Conservation (phyloP, 1,140 invertebrate genomes). For the Dryas iulia region DNA sequence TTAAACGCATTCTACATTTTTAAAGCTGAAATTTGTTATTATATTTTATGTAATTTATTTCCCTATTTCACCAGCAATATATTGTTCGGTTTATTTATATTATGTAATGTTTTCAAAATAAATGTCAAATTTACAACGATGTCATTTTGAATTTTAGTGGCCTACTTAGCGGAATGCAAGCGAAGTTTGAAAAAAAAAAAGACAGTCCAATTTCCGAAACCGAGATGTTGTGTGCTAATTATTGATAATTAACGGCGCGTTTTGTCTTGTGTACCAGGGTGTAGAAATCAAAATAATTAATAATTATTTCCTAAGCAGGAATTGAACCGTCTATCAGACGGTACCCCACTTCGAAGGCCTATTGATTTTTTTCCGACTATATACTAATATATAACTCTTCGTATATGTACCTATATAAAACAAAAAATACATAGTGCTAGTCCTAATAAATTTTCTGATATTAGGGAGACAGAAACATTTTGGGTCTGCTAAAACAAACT, state of each 20-base stretch:
- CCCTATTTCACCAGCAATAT: background rate
- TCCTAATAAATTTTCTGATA: no score
- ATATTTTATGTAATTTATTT: background rate
- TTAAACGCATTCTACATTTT: slow-evolving; percentile 14
- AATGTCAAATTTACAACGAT: no score
- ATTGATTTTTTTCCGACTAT: no score
- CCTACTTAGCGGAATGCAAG: no score
- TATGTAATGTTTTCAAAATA: no score
- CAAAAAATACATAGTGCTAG: no score
- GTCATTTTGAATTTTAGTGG: no score
- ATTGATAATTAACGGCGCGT: background rate
- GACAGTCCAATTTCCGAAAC: background rate
- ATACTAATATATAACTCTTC: no score
- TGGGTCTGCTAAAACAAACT: background rate
- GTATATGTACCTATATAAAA: no score
- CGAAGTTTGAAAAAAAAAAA: no score
- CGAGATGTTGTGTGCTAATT: background rate
- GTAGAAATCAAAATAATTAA: background rate
- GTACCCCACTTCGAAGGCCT: no score
- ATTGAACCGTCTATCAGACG: no score
- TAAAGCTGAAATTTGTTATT: slow-evolving; percentile 3
- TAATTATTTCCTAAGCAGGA: background rate
- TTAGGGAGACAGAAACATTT: background rate
- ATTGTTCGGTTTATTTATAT: background rate
- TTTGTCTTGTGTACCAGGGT: background rate